Evolutionary conservation across 2,888 invertebrate genomes (phyloP), one percentile per base, ranked within the genome.

Genomic region (Volucella bombylans): DNA sequence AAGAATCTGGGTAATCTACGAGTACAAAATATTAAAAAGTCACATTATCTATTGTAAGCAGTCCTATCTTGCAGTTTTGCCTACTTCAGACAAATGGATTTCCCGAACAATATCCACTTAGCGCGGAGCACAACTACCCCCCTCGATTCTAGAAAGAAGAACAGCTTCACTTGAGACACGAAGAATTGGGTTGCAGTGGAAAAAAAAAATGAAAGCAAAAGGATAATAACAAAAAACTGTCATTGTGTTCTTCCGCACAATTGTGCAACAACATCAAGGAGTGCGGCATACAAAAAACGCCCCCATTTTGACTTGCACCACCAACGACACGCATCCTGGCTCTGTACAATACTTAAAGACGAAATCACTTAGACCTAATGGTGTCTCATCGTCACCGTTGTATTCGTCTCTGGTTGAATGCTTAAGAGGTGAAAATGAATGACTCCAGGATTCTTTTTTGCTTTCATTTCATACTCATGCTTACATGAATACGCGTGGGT

Each of bases 301-400:
- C 76, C 85, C 72, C 67, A 74, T 83, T 83, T 80, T 54, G 18
- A 18, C 39, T 23, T 47, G 15, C 64, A 31, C 15, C 55, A 43
- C 31, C 31, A 31, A 31, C 15, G 43, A 23, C 45, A 85, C 68
- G 72, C 76, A 81, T 68, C 72, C 67, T 72, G 45, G 43, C 31
- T 10, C 10, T 50, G 50, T 62, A 81, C 71, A 81, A 81, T 76
- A 62, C 54, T 31, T 64, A 82, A 86, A 64, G 86, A 78, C 77
- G 76, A 78, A 86, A 86, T 82, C 86, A 86, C 82, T 86, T 86
- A 86, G 86, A 82, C 76, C 61, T 82, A 86, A 86, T 86, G 86
- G 86, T 78, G 72, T 73, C 59, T 69, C 73, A 54, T 64, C 77
- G 69, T 86, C 54, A 73, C 45, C 68, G 80, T 74, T 81, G 72